Base-by-base conservation (phyloP, 1,140 invertebrate species). In the Ooceraea biroi region DNA sequence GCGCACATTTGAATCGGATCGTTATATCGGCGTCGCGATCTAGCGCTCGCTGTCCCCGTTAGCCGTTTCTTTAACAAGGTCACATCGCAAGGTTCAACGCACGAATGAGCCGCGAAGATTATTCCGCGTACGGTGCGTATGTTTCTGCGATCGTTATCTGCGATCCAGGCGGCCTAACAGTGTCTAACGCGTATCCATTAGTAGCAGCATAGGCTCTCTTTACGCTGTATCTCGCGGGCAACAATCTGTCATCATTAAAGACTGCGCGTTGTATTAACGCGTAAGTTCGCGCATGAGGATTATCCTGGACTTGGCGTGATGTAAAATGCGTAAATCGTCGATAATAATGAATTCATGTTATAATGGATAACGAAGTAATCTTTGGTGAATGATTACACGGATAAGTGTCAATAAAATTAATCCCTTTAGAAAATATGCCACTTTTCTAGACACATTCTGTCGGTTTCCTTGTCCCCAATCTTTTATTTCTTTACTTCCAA, bases 21-120 rank as follows among this genome's bases (percentile, higher is more conserved):
- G 41, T 65, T 55, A 50, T 65, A 50, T 74, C 48, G 55, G 57
- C 44, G 57, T 71, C 44, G 65, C 50, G 58, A 84, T 84, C 72
- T 50, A 69, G 55, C 25, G 30, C 65, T 69, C 27, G 27, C 48
- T 84, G 74, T 74, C 55, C 76, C 76, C 76, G 69, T 74, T 82
- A 85, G 52, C 55, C 14, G 55, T 63, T 82, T 85, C 77, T 57
- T 58, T 73, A 74, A 74, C 84, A 82, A 87, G 63, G 76, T 69
- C 69, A 78, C 63, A 1, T 36, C 46, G 27, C 68, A 48, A 85
- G 63, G 46, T 74, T 82, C 61, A 55, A 86, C 57, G 72, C 50
- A 85, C 73, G 48, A 71, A 44, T 10, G 19, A 77, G 66, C 52
- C 27, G 22, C 19, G 66, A 7, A 7, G 36, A 65, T 71, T 25